phyloP scores from a whole-genome alignment of 2,797 vertebrate genomes.

The Trachops cirrhosus region DNA sequence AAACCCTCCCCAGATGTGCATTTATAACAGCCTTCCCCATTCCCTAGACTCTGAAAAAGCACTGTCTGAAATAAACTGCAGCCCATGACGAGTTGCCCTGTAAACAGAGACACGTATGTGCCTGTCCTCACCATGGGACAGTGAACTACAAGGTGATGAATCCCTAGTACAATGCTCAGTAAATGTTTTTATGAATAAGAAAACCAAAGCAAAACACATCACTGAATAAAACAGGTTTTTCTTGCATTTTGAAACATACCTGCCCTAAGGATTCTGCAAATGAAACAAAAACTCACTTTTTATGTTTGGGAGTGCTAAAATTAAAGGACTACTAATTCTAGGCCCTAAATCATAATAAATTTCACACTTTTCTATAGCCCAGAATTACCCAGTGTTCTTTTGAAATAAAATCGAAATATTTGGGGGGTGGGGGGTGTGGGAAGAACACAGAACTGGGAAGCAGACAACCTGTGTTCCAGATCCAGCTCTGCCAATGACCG shows the following conservation, averaged over 20 bases:
- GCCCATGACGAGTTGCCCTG: not conserved
- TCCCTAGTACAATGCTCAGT: not conserved
- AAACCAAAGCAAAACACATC: not conserved
- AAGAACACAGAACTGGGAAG: not conserved
- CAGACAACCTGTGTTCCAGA: not conserved
- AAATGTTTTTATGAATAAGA: not conserved
- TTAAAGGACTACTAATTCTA: not conserved
- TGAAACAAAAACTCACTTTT: not conserved
- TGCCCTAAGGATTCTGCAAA: not conserved
- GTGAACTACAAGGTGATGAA: not conserved
- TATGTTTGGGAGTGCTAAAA: not conserved
- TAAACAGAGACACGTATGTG: not conserved
- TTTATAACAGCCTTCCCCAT: not conserved
- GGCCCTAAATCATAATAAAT: not conserved
- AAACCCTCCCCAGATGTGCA: not conserved
- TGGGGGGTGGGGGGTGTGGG: not conserved
- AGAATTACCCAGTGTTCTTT: not conserved
- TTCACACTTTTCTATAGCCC: not conserved
- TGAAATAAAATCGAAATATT: not conserved
- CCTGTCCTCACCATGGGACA: not conserved
- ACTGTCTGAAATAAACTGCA: not conserved
- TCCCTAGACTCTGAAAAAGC: not conserved
- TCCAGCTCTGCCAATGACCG: not conserved
- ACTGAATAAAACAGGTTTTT: not conserved
- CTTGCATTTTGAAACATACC: not conserved